These are phyloP conservation scores for Archips crataeganus DNA, from an alignment of 2,888 invertebrate genomes.

Conservation along the genomic window DNA sequence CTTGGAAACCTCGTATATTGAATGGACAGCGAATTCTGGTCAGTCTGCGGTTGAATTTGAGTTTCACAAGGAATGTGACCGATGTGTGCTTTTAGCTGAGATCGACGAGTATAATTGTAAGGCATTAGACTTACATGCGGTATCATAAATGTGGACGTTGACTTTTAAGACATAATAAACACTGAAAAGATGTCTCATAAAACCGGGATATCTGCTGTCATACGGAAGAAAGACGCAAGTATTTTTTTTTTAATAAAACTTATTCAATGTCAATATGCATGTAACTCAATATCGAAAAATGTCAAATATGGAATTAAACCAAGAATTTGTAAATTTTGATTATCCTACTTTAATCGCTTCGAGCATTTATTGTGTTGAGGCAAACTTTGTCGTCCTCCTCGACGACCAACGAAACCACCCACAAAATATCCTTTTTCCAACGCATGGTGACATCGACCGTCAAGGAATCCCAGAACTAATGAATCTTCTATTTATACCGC, in stretches of 20 bases:
- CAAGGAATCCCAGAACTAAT: conserved; percentile 8
- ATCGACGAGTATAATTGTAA: background rate
- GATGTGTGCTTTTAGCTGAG: background rate
- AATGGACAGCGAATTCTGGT: conserved; percentile 38
- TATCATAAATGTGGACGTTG: background rate
- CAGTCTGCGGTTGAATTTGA: conserved; percentile 40
- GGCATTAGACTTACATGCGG: background rate
- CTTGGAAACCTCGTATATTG: conserved; percentile 34
- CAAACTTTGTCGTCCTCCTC: background rate
- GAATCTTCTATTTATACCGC: conserved; percentile 15
- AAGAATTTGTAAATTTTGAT: background rate
- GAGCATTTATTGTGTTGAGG: no score
- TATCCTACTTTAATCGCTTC: background rate
- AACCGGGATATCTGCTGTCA: background rate
- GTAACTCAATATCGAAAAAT: no score
- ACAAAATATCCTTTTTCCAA: background rate
- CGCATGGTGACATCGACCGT: background rate
- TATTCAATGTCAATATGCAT: background rate
- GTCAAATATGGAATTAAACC: no score
- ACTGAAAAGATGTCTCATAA: background rate
- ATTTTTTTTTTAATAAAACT: no score
- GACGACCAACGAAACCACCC: background rate
- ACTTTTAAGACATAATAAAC: background rate
- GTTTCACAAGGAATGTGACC: conserved; percentile 30
- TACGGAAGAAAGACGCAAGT: background rate